Base-by-base conservation (phyloP, 2,113 vertebrate genomes). In the Ursus arctos region DNA sequence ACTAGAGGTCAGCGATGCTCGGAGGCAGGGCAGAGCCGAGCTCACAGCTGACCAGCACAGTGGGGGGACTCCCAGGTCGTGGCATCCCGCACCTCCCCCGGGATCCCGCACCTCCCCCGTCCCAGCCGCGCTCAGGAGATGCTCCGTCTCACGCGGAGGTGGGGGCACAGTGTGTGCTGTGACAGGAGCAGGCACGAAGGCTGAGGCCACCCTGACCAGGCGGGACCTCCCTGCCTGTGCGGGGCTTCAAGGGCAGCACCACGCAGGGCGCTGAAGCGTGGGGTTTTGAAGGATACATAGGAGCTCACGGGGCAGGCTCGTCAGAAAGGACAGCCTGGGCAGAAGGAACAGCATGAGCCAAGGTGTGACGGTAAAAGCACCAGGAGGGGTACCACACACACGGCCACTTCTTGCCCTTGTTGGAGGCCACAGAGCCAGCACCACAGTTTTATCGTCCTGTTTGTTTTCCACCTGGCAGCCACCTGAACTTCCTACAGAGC, bases 121-220 rank as follows among this genome's bases (percentile, higher is more conserved):
- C 26, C 47, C 65, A 49, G 36, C 36, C 22, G 6, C 24, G 67
- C 67, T 83, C 21, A 47, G 31, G 51, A 71, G 4, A 22, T 0
- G 21, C 89, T 36, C 7, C 0, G 6, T n/a, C 49, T 80, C 4
- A n/a, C 0, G 3, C 18, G 24, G n/a, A 57, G 24, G 53, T 0
- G 14, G 6, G 28, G 47, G 28, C 13, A 47, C 19, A 1, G 82
- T 13, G 0, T 0, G 2, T 12, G 59, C 3, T 33, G 13, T 40
- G 43, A 63, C 0, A 11, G 15, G 33, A 9, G 55, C 33, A 14
- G 33, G 83, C 33, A 15, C 4, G 8, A 15, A 26, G 5, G 43
- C n/a, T 43, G 24, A 4, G 36, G 63, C 14, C 1, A 67, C 28
- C 63, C 2, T 36, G 3, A 19, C 1, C 2, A 9, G 14, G 19